These are phyloP conservation scores for Dipodomys ordii DNA, from an alignment of 2,113 vertebrate genomes.

Conservation along the genomic window DNA sequence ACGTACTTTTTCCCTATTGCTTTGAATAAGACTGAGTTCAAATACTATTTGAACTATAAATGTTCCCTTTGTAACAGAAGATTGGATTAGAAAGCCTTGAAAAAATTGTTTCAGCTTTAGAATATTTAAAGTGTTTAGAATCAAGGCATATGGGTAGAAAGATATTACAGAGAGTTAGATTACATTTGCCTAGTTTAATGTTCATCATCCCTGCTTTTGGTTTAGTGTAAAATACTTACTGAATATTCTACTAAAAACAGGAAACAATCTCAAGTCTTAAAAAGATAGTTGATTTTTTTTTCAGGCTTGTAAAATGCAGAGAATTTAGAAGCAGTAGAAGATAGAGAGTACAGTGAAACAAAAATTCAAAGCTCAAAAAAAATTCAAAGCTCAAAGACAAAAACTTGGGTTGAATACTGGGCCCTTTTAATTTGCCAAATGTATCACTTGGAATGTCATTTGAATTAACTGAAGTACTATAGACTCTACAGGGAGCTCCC, in stretches of 20 bases:
- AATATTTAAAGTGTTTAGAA: conserved; percentile 41
- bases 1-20: neutral
- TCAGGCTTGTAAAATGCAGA: conserved; percentile 30
- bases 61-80: neutral
- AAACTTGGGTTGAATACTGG: neutral
- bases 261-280: neutral
- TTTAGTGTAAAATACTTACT: neutral
- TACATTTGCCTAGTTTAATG: conserved; percentile 27
- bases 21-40: conserved; percentile 25
- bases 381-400: neutral
- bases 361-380: conserved; percentile 30
- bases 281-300: neutral
- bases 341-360: neutral
- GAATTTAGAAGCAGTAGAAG: conserved; percentile 2
- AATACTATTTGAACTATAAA: neutral
- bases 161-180: neutral
- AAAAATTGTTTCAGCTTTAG: conserved; percentile 14
- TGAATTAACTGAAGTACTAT: neutral
- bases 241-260: conserved; percentile 21
- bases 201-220: neutral
- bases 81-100: neutral
- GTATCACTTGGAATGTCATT: neutral
- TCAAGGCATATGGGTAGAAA: neutral
- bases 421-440: neutral
- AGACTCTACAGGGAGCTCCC: no score